phyloP scores from a whole-genome alignment of 2,888 invertebrate genomes.

The Apamea crenata region DNA sequence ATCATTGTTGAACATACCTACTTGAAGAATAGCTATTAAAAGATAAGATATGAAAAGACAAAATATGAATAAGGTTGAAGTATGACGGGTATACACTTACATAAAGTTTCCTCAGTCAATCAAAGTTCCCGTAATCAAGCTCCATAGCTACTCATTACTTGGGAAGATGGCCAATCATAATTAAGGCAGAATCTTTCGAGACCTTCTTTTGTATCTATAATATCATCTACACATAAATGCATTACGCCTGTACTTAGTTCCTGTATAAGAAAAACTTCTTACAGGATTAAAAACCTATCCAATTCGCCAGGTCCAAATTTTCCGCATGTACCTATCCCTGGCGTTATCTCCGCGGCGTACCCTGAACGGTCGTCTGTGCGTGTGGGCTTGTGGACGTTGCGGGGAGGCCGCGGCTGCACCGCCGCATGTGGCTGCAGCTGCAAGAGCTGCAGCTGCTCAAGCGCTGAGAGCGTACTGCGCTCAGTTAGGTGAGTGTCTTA shows the following conservation, averaged over 20 bases:
- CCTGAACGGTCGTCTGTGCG: constrained; percentile 96
- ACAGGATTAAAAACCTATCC: neutral
- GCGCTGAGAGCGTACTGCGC: constrained; percentile 96
- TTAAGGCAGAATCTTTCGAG: neutral
- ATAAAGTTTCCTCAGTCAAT: neutral
- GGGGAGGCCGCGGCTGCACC: constrained; percentile 95
- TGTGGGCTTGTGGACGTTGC: constrained; percentile 96
- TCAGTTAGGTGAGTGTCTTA: constrained; percentile 91
- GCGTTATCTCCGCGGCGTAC: constrained; percentile 97
- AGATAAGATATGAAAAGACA: neutral
- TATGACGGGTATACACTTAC: neutral
- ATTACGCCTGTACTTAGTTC: neutral
- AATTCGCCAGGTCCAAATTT: constrained; percentile 89
- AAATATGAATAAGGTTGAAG: neutral
- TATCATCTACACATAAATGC: neutral
- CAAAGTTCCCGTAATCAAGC: neutral
- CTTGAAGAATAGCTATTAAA: neutral
- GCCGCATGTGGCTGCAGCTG: constrained; percentile 92
- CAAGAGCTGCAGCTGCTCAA: constrained; percentile 97
- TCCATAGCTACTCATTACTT: too few relatives aligned
- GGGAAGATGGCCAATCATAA: neutral
- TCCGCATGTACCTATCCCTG: constrained; percentile 95
- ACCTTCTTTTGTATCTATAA: neutral
- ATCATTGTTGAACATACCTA: neutral
- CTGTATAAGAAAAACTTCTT: neutral